Conservation (phyloP, 35 echinoderm and acorn worm genomes). For the Heliocidaris tuberculata region DNA sequence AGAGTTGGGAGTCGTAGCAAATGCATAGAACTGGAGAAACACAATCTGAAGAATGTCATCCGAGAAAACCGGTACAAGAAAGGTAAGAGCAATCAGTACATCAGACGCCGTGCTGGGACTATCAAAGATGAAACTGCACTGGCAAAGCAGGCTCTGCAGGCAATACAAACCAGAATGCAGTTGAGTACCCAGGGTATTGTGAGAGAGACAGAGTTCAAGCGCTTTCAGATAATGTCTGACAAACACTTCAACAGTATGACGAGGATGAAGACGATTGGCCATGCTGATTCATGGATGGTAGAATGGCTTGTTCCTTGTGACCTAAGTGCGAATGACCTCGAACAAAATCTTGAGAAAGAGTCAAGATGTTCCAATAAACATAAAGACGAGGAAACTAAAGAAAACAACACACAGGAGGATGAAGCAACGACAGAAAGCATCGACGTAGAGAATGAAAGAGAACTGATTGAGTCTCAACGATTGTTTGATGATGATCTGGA, state of each 20-base stretch:
- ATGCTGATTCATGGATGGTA: not conserved
- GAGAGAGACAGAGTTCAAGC: not conserved
- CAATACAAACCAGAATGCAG: not conserved
- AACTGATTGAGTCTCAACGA: not conserved
- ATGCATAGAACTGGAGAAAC: conserved; percentile 37
- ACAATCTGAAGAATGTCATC: not conserved
- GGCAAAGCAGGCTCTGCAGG: not conserved
- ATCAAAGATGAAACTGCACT: not conserved
- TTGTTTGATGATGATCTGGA: not conserved
- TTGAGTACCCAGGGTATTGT: not conserved
- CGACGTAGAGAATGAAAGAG: not conserved
- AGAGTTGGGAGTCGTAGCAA: conserved; percentile 76
- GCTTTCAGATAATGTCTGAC: not conserved
- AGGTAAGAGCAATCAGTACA: not conserved
- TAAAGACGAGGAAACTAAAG: not conserved
- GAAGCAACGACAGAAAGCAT: not conserved
- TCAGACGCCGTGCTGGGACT: not conserved
- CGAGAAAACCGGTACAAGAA: not conserved
- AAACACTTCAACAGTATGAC: not conserved
- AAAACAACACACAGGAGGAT: not conserved
- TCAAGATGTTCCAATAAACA: not conserved
- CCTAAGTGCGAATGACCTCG: not conserved
- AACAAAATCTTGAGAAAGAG: not conserved
- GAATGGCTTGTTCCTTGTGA: not conserved
- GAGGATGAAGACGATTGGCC: too few species aligned